A percentile compares a stretch with the other conserved stretches of the same genome.
These are phyloP conservation scores for Amblyornis subalaris DNA, from an alignment of 2,113 vertebrate genomes.

Conservation along the genomic window DNA sequence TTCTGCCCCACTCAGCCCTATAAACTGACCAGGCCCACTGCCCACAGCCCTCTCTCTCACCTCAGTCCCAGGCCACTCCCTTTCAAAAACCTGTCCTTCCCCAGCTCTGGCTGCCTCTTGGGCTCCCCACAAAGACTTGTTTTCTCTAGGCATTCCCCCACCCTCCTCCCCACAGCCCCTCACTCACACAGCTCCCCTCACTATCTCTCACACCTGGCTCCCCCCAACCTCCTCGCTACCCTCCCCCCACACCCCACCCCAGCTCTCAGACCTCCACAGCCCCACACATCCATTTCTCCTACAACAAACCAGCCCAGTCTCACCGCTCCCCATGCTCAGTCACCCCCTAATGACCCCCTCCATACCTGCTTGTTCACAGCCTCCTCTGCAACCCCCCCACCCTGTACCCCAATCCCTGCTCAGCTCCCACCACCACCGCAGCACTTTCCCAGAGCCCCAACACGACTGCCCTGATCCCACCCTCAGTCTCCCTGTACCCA, in stretches of 20 bases:
- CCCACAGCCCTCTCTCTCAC: background rate
- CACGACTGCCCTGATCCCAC: no score
- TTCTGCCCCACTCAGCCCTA: background rate
- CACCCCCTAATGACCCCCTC: background rate
- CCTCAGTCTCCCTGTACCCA: no score
- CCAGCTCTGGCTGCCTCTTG: background rate
- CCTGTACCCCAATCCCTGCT: background rate
- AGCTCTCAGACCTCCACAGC: background rate
- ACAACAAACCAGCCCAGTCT: background rate
- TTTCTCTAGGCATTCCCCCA: accelerated
- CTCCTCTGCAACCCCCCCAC: background rate
- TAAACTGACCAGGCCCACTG: background rate
- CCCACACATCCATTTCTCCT: background rate
- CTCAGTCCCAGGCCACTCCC: accelerated
- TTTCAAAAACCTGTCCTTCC: background rate
- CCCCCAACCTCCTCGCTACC: no score
- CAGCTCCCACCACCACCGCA: background rate
- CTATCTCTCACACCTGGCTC: accelerated
- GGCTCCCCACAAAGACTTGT: no score
- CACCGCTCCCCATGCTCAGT: background rate
- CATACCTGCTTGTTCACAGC: accelerated
- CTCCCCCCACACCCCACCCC: background rate
- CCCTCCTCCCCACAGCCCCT: background rate
- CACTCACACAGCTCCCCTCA: no score
- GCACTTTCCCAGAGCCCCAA: background rate